Evolutionary conservation across 2,888 invertebrate species (phyloP).

Genomic region (Eupsilia transversa): DNA sequence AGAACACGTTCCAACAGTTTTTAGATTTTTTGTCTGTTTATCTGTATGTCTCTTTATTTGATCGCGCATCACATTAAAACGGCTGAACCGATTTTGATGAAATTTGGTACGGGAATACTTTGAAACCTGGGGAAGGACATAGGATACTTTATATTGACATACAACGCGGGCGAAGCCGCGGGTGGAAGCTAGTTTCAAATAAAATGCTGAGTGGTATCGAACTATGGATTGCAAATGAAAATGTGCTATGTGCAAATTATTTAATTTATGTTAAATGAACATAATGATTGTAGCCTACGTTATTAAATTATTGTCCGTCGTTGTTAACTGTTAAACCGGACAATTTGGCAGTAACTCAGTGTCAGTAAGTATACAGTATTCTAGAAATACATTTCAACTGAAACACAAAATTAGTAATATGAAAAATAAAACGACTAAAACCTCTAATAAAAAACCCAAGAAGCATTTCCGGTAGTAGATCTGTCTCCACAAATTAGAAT

Average conservation of each 20-base stretch:
- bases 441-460: background rate
- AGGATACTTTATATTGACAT: no score
- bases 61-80: no score
- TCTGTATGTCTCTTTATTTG: no score
- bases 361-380: background rate
- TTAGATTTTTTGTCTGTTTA: no score
- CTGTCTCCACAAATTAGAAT: constrained; percentile 34
- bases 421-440: background rate
- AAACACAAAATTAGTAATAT: background rate
- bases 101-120: no score
- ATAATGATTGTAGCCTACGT: background rate
- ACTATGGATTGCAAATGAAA: background rate
- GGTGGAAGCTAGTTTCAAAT: no score
- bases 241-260: background rate
- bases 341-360: background rate
- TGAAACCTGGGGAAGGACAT: no score
- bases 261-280: background rate
- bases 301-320: background rate
- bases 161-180: no score
- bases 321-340: background rate
- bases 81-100: no score
- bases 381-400: no score
- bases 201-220: constrained; percentile 7
- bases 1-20: no score
- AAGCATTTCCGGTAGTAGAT: background rate